phyloP scores from a whole-genome alignment of 1,140 invertebrate species.

The Drosophila jambulina region DNA sequence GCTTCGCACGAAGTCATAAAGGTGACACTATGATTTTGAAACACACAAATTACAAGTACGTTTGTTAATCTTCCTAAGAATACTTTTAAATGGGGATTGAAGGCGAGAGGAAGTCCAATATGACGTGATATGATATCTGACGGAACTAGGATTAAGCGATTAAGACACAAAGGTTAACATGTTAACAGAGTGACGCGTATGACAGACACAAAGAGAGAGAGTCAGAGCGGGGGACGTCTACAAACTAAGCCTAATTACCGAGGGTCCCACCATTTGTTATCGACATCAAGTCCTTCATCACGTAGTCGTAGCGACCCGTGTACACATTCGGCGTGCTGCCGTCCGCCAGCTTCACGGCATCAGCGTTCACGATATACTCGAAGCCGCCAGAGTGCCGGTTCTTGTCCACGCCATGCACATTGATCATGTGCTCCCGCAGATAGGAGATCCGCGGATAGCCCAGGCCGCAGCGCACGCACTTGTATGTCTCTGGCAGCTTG shows the following conservation, averaged over 20 bases:
- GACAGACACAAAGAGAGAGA: not conserved
- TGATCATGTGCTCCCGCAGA: constrained; percentile 83
- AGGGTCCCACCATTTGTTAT: constrained; percentile 85
- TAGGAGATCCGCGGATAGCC: constrained; percentile 82
- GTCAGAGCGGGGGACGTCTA: constrained; percentile 37
- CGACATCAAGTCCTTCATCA: constrained; percentile 84
- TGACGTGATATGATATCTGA: not conserved
- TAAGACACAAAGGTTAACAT: not conserved
- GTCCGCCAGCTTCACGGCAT: constrained; percentile 74
- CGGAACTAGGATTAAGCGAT: not conserved
- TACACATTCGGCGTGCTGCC: constrained; percentile 74
- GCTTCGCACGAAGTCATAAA: not conserved
- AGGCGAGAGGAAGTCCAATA: not conserved
- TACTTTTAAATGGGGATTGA: not conserved
- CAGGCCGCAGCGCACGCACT: constrained; percentile 76
- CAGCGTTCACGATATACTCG: constrained; percentile 80
- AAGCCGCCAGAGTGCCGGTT: constrained; percentile 77
- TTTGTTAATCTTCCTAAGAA: not conserved
- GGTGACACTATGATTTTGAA: not conserved
- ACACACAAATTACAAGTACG: not conserved
- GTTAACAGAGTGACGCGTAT: not conserved
- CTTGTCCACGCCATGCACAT: constrained; percentile 76
- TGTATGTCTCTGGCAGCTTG: constrained; percentile 83
- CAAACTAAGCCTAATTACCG: constrained; percentile 78
- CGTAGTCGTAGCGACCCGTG: constrained; percentile 82